Evolutionary conservation across 2,888 invertebrate species (phyloP).

Genomic region (Dryocosmus kuriphilus): DNA sequence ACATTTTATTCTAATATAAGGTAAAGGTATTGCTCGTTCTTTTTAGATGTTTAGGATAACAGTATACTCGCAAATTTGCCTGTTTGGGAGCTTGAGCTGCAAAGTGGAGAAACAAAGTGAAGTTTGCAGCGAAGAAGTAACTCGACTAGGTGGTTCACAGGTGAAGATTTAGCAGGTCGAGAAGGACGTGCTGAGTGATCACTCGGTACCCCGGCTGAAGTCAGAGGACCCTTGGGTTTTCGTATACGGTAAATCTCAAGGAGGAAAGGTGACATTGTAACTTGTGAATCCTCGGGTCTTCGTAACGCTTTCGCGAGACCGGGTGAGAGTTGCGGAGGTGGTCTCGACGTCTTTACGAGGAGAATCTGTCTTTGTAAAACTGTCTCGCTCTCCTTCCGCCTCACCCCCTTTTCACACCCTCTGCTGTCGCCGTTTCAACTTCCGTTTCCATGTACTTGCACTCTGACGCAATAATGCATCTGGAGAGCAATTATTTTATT

Average conservation of each 20-base stretch:
- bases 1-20: neutral
- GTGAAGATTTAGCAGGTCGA: conserved; percentile 56
- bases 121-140: conserved; percentile 27
- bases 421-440: neutral
- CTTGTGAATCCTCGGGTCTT: conserved; percentile 68
- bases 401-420: neutral
- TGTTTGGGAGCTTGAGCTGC: conserved; percentile 23
- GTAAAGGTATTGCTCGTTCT: neutral
- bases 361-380: conserved; percentile 75
- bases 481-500: neutral
- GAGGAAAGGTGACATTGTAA: conserved; percentile 61
- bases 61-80: conserved; percentile 2
- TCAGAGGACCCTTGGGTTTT: conserved; percentile 58
- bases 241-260: conserved; percentile 52
- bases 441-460: neutral
- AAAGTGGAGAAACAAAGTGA: conserved; percentile 35
- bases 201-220: conserved; percentile 45
- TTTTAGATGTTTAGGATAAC: neutral
- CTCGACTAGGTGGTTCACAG: conserved; percentile 34
- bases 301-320: conserved; percentile 67
- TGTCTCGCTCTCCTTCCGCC: conserved; percentile 58
- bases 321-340: conserved; percentile 65
- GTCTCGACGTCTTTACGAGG: conserved; percentile 72
- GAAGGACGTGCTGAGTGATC: conserved; percentile 57
- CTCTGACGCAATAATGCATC: neutral